A percentile compares a stretch with the other conserved stretches of the same genome.
Evolutionary conservation across 2,797 vertebrate species (phyloP).

Genomic region (Phoxinus dragarum): DNA sequence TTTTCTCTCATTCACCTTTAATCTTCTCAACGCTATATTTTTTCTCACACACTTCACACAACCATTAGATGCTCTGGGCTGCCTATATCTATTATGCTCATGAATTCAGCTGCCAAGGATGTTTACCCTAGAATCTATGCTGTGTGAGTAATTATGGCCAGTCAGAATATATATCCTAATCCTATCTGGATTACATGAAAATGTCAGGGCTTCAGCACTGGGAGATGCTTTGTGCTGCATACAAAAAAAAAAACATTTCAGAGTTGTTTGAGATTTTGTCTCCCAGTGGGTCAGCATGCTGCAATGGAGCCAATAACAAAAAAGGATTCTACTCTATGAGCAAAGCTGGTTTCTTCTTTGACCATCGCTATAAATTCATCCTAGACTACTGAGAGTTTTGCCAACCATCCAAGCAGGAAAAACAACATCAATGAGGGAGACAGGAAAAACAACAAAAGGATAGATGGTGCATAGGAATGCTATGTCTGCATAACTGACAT

Average conservation of each 20-base stretch:
- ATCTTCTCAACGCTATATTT: not conserved
- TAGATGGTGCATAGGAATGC: not conserved
- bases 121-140: not conserved
- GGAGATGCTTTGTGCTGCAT: constrained; percentile 10
- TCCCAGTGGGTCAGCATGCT: constrained; percentile 10
- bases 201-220: not conserved
- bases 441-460: not conserved
- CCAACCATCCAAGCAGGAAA: not conserved
- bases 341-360: constrained; percentile 32
- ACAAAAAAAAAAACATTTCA: not conserved
- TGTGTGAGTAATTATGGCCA: not conserved
- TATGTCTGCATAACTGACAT: constrained; percentile 6
- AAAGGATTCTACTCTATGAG: constrained; percentile 34
- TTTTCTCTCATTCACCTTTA: not conserved
- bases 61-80: not conserved
- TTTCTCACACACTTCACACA: not conserved
- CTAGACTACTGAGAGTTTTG: not conserved
- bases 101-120: not conserved
- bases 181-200: constrained; percentile 21
- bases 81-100: not conserved
- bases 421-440: constrained; percentile 22
- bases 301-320: constrained; percentile 17
- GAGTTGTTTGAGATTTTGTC: not conserved
- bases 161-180: constrained; percentile 28
- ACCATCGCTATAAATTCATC: constrained; percentile 1